phyloP scores from a whole-genome alignment of 2,113 vertebrate species.

The Gallinago media region DNA sequence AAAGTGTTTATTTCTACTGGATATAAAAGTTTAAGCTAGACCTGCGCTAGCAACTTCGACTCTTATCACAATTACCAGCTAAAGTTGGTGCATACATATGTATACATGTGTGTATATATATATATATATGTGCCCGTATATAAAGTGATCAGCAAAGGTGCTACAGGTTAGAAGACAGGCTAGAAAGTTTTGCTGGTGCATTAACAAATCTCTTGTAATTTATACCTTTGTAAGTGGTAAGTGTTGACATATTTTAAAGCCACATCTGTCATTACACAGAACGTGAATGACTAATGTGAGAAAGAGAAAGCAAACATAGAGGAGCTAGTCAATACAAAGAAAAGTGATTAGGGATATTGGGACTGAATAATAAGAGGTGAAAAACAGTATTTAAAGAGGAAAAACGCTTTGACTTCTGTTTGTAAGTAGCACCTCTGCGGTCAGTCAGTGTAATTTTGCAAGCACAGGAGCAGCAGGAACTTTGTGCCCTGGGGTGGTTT shows the following conservation, averaged over 20 bases:
- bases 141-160: background rate
- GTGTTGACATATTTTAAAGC: background rate
- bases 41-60: background rate
- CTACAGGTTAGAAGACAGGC: background rate
- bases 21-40: background rate
- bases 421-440: background rate
- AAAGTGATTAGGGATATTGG: background rate
- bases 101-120: background rate
- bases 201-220: background rate
- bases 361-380: background rate
- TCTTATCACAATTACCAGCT: background rate
- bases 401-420: background rate
- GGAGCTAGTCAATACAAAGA: background rate
- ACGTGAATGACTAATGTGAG: background rate
- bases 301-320: background rate
- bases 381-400: background rate
- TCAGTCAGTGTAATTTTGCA: background rate
- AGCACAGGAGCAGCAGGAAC: background rate
- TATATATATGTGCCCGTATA: background rate
- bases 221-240: background rate
- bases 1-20: background rate
- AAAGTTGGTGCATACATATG: accelerated
- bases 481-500: background rate
- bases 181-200: background rate
- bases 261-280: background rate